phyloP scores from a whole-genome alignment of 2,113 vertebrate genomes.

The Pao palembangensis region DNA sequence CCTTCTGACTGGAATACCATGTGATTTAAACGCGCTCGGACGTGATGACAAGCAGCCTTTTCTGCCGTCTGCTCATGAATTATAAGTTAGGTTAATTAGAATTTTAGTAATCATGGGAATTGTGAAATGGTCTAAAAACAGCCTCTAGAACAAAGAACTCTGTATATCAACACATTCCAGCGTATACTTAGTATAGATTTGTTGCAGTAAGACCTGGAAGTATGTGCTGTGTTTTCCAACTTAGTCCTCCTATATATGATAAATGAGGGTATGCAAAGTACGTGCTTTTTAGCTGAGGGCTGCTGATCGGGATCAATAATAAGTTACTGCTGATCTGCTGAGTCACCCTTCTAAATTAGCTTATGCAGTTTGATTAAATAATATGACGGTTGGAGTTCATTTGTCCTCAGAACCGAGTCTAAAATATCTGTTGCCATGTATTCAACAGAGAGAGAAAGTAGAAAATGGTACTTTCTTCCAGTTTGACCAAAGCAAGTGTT shows the following conservation, averaged over 20 bases:
- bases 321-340: constrained; percentile 47
- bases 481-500: too few relatives aligned
- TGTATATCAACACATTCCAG: constrained; percentile 22
- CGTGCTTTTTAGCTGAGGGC: neutral
- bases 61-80: constrained; percentile 16
- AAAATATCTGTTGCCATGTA: too few relatives aligned
- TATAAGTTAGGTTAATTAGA: constrained; percentile 16
- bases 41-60: too few relatives aligned
- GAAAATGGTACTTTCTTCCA: neutral
- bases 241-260: neutral
- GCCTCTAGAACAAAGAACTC: constrained; percentile 16
- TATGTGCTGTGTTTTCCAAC: neutral
- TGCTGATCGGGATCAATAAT: neutral
- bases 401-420: too few relatives aligned
- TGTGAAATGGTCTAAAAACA: neutral
- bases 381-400: too few relatives aligned
- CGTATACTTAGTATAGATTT: constrained; percentile 4
- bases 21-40: too few relatives aligned
- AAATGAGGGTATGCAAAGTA: too few relatives aligned
- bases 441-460: neutral
- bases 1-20: too few relatives aligned
- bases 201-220: constrained; percentile 5
- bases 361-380: too few relatives aligned
- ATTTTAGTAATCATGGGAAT: neutral
- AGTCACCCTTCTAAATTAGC: constrained; percentile 39